Conservation (phyloP, 2,113 vertebrate species). For the Nibea albiflora region DNA sequence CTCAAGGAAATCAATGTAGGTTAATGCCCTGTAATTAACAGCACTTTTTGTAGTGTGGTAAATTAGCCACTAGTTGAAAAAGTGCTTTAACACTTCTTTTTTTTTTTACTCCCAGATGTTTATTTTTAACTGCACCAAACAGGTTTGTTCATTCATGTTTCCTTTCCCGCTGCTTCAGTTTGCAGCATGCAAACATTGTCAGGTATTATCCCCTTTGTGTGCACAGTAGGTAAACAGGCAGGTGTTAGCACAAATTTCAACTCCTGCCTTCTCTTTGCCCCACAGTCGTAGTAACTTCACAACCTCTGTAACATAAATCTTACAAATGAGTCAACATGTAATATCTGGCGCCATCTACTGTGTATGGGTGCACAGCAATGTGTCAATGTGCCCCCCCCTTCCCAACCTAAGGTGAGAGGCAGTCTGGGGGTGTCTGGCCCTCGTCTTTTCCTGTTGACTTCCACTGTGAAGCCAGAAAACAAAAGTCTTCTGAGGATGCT, state of each 20-base stretch:
- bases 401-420: neutral
- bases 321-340: neutral
- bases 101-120: too few relatives aligned
- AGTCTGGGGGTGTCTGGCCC: neutral
- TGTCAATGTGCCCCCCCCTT: neutral
- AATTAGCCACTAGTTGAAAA: neutral
- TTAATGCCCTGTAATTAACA: neutral
- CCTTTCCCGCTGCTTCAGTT: neutral
- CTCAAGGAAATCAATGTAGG: neutral
- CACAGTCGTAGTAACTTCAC: neutral
- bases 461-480: neutral
- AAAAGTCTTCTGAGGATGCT: neutral
- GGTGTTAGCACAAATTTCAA: neutral
- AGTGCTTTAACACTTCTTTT: neutral
- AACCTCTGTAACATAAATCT: neutral
- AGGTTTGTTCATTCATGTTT: neutral
- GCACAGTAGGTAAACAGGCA: neutral
- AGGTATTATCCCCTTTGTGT: neutral
- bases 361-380: neutral
- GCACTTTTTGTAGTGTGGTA: too few relatives aligned
- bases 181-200: neutral
- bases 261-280: neutral
- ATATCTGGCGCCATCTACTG: conserved; percentile 75
- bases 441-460: conserved; percentile 20
- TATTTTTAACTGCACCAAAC: neutral